Evolutionary conservation across 2,888 invertebrate species (phyloP).

Genomic region (Chrysolina americana): DNA sequence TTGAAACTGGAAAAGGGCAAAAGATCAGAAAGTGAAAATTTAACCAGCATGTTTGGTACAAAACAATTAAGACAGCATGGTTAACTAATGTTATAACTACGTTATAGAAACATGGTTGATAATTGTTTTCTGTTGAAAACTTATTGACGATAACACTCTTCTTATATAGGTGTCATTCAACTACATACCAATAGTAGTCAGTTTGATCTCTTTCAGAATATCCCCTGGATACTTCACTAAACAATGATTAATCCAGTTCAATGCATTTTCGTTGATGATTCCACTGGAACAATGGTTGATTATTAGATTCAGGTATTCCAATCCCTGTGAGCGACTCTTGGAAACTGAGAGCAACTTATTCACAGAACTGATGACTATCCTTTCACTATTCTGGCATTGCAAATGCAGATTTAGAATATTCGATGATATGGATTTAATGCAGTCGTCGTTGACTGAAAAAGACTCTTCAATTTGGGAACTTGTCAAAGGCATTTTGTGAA

Average conservation of each 20-base stretch:
- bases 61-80: too few species aligned
- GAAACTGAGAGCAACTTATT: constrained; percentile 51
- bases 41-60: too few species aligned
- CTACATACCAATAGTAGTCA: constrained; percentile 39
- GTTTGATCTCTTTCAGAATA: constrained; percentile 51
- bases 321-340: constrained; percentile 51
- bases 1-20: too few species aligned
- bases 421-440: neutral
- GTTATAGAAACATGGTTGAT: too few species aligned
- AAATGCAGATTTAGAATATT: constrained; percentile 48
- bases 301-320: constrained; percentile 51
- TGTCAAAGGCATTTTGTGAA: constrained; percentile 20
- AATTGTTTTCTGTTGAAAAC: too few species aligned
- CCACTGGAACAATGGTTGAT: constrained; percentile 45
- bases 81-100: too few species aligned
- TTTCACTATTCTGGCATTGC: constrained; percentile 46
- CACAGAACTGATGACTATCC: constrained; percentile 46
- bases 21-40: too few species aligned
- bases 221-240: constrained; percentile 50
- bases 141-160: too few species aligned
- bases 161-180: too few species aligned
- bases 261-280: constrained; percentile 47
- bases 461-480: constrained; percentile 25
- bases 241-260: constrained; percentile 52
- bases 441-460: neutral